Conservation (phyloP, 2,888 invertebrate genomes). For the Labia minor region DNA sequence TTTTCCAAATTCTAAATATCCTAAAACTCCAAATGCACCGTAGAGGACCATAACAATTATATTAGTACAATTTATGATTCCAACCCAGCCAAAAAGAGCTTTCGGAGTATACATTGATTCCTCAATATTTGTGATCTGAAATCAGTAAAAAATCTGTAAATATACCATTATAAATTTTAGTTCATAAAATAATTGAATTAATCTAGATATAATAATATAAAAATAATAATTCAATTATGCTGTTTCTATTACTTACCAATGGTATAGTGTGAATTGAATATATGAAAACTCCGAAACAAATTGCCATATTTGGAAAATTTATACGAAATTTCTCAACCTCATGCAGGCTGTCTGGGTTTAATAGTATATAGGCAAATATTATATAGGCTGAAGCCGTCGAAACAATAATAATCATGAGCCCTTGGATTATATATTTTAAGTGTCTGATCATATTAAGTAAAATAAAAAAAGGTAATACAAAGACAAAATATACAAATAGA, state of each 20-base stretch:
- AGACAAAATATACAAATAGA: background rate
- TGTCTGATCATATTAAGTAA: background rate
- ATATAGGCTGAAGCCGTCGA: background rate
- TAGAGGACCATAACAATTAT: background rate
- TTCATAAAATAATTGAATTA: too few relatives aligned
- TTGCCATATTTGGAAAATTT: background rate
- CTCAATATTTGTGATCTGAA: background rate
- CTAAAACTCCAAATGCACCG: background rate
- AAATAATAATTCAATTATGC: too few relatives aligned
- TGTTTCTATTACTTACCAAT: background rate
- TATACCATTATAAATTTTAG: too few relatives aligned
- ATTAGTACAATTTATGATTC: background rate
- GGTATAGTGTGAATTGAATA: background rate
- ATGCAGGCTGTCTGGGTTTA: too few relatives aligned
- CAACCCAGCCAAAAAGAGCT: background rate
- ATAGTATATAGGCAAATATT: background rate
- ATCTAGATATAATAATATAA: too few relatives aligned
- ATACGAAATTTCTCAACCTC: too few relatives aligned
- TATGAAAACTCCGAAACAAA: background rate
- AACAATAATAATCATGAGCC: background rate
- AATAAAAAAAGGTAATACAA: background rate
- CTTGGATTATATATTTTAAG: background rate
- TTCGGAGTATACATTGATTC: background rate
- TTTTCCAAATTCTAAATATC: background rate
- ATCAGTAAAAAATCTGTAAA: too few relatives aligned